These are phyloP conservation scores for Nomada fucata DNA, from an alignment of 2,888 invertebrate species.

Conservation along the genomic window DNA sequence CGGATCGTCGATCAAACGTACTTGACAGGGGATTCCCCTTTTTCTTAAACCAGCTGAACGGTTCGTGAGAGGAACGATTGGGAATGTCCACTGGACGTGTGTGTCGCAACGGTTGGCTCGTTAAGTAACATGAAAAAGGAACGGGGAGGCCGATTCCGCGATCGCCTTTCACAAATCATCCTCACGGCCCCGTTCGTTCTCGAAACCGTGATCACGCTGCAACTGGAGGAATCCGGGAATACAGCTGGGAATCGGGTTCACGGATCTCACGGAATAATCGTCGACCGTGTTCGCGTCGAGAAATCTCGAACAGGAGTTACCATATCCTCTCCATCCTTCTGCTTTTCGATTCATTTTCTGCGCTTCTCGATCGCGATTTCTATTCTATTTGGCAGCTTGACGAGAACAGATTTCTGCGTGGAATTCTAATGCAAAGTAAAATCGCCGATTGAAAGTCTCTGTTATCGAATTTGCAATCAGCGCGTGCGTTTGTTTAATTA, in stretches of 20 bases:
- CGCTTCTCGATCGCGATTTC: no score
- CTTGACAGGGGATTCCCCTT: no score
- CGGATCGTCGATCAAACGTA: background rate
- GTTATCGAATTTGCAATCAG: no score
- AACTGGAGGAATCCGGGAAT: constrained; percentile 43
- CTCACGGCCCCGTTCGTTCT: constrained; percentile 41
- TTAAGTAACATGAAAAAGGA: constrained; percentile 68
- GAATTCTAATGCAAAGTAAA: no score
- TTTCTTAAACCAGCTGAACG: constrained; percentile 7
- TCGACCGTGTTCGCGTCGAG: background rate
- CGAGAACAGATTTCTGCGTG: no score
- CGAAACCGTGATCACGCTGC: constrained; percentile 45
- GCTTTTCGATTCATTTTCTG: background rate
- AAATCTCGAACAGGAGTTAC: background rate
- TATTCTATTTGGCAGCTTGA: no score
- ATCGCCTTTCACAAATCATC: constrained; percentile 67
- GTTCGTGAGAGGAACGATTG: constrained; percentile 33
- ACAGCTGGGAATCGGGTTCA: constrained; percentile 36
- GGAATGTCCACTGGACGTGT: constrained; percentile 47
- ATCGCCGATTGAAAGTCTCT: no score
- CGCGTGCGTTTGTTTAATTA: no score
- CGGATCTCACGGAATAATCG: constrained; percentile 20
- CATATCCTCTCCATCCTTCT: background rate
- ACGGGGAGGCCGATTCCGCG: constrained; percentile 46
- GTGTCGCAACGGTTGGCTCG: constrained; percentile 60